Base-by-base conservation (phyloP, 1,140 invertebrate species). In the Ceratina japonica region DNA sequence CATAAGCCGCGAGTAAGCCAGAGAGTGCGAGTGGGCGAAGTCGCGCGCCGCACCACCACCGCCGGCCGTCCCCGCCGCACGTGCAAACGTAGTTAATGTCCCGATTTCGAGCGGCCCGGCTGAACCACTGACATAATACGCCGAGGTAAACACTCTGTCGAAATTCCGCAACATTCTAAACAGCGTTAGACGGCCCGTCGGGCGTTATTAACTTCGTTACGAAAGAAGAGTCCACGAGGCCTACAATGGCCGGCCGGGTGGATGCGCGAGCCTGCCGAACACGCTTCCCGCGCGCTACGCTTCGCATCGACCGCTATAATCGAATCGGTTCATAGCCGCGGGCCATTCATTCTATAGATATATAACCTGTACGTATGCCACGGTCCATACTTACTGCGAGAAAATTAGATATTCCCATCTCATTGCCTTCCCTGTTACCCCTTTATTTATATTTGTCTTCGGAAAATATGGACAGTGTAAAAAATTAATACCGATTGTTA, bases 61-160 rank as follows among this genome's bases (percentile, higher is more conserved):
- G 64, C 74, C 77, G 83, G 80, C 75, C 75, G 59, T 24, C 62
- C 37, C 58, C 20, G 65, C 54, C 71, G 65, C 81, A 49, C 78
- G 79, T 78, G 75, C 79, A 78, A 85, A 83, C 65, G 56, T 82
- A 81, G 79, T 84, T 84, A 82, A 85, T 80, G 83, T 85, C 44
- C 58, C 79, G 75, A 84, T 75, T 85, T 79, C 62, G 52, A 65
- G 62, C 73, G 68, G 44, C 2, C 2, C 5, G 54, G 69, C 83
- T 81, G 66, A 84, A 81, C 73, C 73, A 76, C 78, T 69, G 73
- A 84, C 69, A 83, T 71, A 80, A 84, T 84, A 79, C 68, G 72
- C 64, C 63, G 70, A 49, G 24, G 58, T 84, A 84, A 84, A 84
- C 69, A 84, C 62, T 66, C 77, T 76, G 74, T 84, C 82, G 72